Percentiles rank a stretch among this genome's conserved stretches.
Conservation (phyloP, 2,797 vertebrate species). For the Melanotaenia maccullochi region DNA sequence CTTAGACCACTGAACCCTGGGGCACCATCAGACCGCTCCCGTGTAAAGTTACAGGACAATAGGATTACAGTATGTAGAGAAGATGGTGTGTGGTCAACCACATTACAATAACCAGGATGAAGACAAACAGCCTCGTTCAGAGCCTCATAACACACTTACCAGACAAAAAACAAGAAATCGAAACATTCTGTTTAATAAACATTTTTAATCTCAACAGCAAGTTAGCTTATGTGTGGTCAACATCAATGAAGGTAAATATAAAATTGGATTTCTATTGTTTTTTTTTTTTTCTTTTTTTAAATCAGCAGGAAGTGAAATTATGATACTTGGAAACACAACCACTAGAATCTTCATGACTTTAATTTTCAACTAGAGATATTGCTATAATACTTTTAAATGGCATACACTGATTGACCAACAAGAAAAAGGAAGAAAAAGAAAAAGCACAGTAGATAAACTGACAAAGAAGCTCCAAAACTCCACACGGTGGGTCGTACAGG, state of each 20-base stretch:
- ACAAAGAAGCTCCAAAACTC: slow-evolving; percentile 79
- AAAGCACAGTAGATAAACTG: slow-evolving; percentile 74
- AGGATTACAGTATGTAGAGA: slow-evolving; percentile 16
- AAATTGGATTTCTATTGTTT: slow-evolving; percentile 81
- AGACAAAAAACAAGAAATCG: neutral
- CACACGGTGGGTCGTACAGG: slow-evolving; percentile 79
- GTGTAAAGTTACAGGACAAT: slow-evolving; percentile 39
- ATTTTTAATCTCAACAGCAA: slow-evolving; percentile 88
- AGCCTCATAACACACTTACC: neutral
- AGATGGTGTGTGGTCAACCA: neutral
- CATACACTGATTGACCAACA: slow-evolving; percentile 82
- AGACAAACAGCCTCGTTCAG: neutral
- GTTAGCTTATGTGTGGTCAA: slow-evolving; percentile 90
- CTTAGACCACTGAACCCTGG: slow-evolving; percentile 24
- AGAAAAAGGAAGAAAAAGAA: slow-evolving; percentile 32
- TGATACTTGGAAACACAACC: slow-evolving; percentile 82
- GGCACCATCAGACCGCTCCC: slow-evolving; percentile 33
- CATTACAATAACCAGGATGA: slow-evolving; percentile 2
- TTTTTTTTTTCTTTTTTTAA: slow-evolving; percentile 67
- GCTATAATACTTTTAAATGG: slow-evolving; percentile 94
- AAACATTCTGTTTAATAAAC: slow-evolving; percentile 79
- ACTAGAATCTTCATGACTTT: slow-evolving; percentile 82
- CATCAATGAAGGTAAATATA: slow-evolving; percentile 84
- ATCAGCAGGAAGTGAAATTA: slow-evolving; percentile 83
- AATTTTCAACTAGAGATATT: slow-evolving; percentile 90